Base-by-base conservation (phyloP, 2,113 vertebrate genomes). In the Nettapus auritus region DNA sequence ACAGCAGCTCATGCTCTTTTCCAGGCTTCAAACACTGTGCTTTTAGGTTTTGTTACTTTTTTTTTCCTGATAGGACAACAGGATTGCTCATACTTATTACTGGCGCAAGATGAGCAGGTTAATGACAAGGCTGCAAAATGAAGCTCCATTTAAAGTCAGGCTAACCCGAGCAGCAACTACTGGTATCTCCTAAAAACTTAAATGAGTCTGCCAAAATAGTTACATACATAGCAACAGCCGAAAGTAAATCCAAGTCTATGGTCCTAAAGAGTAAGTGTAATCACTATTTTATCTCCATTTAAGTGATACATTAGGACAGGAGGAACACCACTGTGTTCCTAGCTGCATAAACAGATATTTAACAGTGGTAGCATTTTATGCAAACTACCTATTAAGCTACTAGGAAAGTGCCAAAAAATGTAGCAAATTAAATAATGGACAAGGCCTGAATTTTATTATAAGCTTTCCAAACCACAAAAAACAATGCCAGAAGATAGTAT, bases 251-350 rank as follows among this genome's bases (percentile, higher is more conserved):
- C 90, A 95, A 85, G 82, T 68, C 94, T 89, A 96, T 71, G 64
- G 85, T 91, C 79, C 85, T 94, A 85, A 97, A 71, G 87, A 93
- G 89, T 92, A 96, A 96, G 76, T 4, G 34, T 93, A 97, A 96
- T 95, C 93, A 89, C 93, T 96, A 87, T 92, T 97, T 97, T 95
- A 96, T 95, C 93, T 96, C 93, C 82, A 97, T 97, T 97, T 96
- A 92, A 87, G 85, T 95, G 96, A 97, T 97, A 19, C 86, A 96
- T 97, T 88, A 89, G 92, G 95, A 93, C 86, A 96, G 95, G 60
- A 86, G 82, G 91, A 94, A 87, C 89, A 92, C 68, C 70, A 40
- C 90, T 38, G 44, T 26, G 17, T 50, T 95, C 73, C 90, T 86
- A 70, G 71, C 89, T 88, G 66, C 69, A 60, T 79, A 96, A 96